Conservation (phyloP, 2,888 invertebrate genomes). For the Pollenia griseotomentosa region DNA sequence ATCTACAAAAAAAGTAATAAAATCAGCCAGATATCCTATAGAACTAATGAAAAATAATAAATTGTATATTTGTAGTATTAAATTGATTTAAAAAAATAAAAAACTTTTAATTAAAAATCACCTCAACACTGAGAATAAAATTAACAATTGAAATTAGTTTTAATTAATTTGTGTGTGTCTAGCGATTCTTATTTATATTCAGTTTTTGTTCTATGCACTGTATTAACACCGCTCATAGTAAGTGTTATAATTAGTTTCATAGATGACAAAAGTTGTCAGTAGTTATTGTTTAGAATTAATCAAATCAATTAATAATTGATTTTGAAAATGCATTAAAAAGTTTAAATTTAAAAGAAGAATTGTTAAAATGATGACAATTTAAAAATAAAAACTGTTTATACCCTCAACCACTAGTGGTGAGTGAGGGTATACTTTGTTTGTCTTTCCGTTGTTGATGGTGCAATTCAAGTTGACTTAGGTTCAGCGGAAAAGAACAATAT, state of each 20-base stretch:
- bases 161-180: neutral
- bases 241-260: slow-evolving; percentile 39
- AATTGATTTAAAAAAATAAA: neutral
- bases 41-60: neutral
- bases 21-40: slow-evolving; percentile 19
- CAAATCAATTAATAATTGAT: slow-evolving; percentile 11
- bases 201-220: slow-evolving; percentile 24
- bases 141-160: neutral
- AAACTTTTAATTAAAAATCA: slow-evolving; percentile 6
- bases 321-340: neutral
- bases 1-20: neutral
- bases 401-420: no score
- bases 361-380: no score
- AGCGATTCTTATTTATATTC: slow-evolving; percentile 27
- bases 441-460: no score
- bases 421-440: no score
- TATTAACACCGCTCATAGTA: neutral
- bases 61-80: neutral
- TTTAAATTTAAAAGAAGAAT: no score
- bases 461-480: no score
- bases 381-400: no score
- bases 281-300: neutral
- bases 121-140: slow-evolving; percentile 56
- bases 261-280: slow-evolving; percentile 33
- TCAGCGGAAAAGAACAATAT: no score